Conservation (phyloP, 2,888 invertebrate species). For the Apodemia hepburni region DNA sequence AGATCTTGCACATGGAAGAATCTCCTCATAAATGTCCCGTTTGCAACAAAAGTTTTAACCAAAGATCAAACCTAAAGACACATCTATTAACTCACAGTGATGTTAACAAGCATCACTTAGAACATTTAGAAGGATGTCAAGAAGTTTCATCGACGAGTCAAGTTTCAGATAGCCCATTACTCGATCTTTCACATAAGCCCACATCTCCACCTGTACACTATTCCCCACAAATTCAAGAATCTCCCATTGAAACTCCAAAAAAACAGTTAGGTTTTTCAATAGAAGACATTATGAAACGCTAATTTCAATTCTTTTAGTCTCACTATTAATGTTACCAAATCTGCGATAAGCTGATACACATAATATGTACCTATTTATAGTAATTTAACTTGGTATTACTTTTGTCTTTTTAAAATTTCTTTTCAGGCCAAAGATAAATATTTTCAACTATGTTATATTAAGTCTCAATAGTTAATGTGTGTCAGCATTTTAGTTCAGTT, state of each 20-base stretch:
- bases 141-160: slow-evolving; percentile 77
- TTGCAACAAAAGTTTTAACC: slow-evolving; percentile 94
- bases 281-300: slow-evolving; percentile 94
- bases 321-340: not conserved
- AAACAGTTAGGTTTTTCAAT: slow-evolving; percentile 88
- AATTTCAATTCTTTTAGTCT: slow-evolving; percentile 42
- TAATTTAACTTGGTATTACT: not conserved
- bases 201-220: slow-evolving; percentile 51
- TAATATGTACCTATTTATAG: slow-evolving; percentile 8
- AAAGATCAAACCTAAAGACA: slow-evolving; percentile 94
- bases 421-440: slow-evolving; percentile 20
- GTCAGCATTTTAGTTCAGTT: slow-evolving; percentile 4
- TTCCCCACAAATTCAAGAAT: slow-evolving; percentile 51
- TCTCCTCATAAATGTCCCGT: slow-evolving; percentile 96
- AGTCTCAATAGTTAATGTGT: not conserved
- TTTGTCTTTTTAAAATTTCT: not conserved
- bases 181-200: slow-evolving; percentile 80
- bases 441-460: slow-evolving; percentile 14
- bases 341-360: slow-evolving; percentile 1
- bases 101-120: slow-evolving; percentile 70
- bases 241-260: slow-evolving; percentile 63
- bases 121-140: slow-evolving; percentile 73
- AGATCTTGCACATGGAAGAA: slow-evolving; percentile 95
- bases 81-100: slow-evolving; percentile 94
- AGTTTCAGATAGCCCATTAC: slow-evolving; percentile 60